These are phyloP conservation scores for Calcarius ornatus DNA, from an alignment of 2,113 vertebrate species.

Conservation along the genomic window DNA sequence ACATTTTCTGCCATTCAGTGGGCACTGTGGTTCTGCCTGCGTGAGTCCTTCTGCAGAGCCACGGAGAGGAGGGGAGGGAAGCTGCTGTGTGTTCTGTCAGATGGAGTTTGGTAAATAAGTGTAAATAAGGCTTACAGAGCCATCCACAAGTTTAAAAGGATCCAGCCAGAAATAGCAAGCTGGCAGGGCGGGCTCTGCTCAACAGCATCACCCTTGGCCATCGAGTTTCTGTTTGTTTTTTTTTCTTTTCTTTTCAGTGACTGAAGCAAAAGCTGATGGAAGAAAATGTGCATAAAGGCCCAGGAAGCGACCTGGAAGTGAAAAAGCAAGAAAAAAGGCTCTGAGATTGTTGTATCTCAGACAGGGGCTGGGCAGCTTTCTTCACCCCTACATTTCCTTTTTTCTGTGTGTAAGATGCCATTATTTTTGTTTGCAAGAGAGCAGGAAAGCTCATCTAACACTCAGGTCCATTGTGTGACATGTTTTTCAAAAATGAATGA, in stretches of 20 bases:
- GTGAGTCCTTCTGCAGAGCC: background rate
- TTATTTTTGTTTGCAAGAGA: background rate
- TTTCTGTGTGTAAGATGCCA: background rate
- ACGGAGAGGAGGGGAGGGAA: background rate
- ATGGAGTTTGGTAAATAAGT: conserved; percentile 52
- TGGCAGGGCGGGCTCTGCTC: background rate
- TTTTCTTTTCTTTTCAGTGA: background rate
- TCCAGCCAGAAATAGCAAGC: conserved; percentile 40
- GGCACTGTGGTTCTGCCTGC: background rate
- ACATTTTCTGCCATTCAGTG: conserved; percentile 41
- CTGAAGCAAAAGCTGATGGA: conserved; percentile 21
- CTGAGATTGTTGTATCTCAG: background rate
- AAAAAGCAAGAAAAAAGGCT: background rate
- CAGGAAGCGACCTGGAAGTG: conserved; percentile 24
- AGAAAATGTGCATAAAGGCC: background rate
- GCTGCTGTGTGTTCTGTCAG: conserved; percentile 47
- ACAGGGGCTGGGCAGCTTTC: background rate
- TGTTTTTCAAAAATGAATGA: background rate
- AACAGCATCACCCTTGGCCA: conserved; percentile 4
- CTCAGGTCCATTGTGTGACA: background rate
- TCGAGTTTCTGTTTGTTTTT: background rate
- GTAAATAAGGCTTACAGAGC: conserved; percentile 39
- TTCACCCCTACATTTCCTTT: background rate
- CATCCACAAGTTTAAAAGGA: conserved; percentile 36
- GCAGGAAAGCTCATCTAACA: background rate